Percentiles rank a stretch among this genome's conserved stretches.
These are phyloP conservation scores for Coremacera marginata DNA, from an alignment of 2,888 invertebrate genomes.

Conservation along the genomic window DNA sequence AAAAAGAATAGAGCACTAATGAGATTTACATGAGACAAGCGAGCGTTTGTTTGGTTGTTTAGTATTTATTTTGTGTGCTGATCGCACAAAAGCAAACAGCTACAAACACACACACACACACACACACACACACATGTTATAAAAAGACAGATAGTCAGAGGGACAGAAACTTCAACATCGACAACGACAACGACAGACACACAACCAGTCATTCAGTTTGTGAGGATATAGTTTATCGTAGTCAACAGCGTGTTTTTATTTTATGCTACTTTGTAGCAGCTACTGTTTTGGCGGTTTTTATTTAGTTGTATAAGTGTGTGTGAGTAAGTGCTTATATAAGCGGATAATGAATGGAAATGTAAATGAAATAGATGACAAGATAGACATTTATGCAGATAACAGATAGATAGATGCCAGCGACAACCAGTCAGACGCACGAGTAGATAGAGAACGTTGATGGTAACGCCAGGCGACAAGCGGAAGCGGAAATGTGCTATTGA, in stretches of 20 bases:
- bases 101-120: not conserved
- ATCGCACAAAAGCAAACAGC: not conserved
- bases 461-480: too few species aligned
- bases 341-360: conserved; percentile 27
- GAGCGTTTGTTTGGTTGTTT: not conserved
- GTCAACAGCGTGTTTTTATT: conserved; percentile 1
- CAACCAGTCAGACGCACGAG: not conserved
- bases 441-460: not conserved
- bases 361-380: conserved; percentile 16
- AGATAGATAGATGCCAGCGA: not conserved
- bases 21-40: conserved; percentile 29
- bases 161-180: not conserved
- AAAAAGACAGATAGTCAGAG: not conserved
- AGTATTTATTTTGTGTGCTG: not conserved
- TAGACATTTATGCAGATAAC: conserved; percentile 1
- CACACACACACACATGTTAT: not conserved
- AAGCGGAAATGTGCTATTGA: not conserved
- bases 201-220: not conserved
- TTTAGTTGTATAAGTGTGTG: not conserved
- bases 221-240: conserved; percentile 6
- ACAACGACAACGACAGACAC: not conserved
- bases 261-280: not conserved
- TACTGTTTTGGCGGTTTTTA: not conserved
- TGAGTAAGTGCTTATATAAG: not conserved
- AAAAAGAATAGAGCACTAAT: conserved; percentile 21